Percentiles rank a stretch among this genome's conserved stretches.
Evolutionary conservation across 2,113 vertebrate species (phyloP).

Genomic region (Bubo bubo): DNA sequence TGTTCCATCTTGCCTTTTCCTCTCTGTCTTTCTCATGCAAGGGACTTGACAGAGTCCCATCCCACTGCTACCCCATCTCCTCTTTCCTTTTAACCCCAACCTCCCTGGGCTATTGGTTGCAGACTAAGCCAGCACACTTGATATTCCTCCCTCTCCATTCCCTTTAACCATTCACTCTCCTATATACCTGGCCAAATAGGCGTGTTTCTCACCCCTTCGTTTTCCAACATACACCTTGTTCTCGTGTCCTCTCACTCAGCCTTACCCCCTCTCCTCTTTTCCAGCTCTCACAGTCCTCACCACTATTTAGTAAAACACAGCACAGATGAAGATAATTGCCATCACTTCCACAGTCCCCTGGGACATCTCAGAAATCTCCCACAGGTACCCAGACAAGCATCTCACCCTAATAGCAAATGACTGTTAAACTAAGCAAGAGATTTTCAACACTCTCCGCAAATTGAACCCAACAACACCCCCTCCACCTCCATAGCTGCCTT

Average conservation of each 20-base stretch:
- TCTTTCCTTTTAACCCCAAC: not conserved
- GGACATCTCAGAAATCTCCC: constrained; percentile 58
- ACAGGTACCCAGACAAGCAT: constrained; percentile 36
- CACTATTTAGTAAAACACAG: constrained; percentile 54
- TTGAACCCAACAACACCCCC: constrained; percentile 54
- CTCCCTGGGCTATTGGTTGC: not conserved
- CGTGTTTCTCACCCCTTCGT: not conserved
- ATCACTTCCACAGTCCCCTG: constrained; percentile 34
- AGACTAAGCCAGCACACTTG: not conserved
- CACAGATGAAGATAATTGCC: constrained; percentile 69
- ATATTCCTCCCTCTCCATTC: not conserved
- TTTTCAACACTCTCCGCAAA: constrained; percentile 62
- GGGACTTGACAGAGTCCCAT: not conserved
- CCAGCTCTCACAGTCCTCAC: not conserved
- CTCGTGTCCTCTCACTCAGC: not conserved
- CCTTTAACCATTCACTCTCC: not conserved
- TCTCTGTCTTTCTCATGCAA: not conserved
- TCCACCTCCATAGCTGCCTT: constrained; percentile 25
- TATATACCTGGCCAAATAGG: not conserved
- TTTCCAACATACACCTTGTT: not conserved
- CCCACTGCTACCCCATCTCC: not conserved
- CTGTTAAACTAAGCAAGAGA: constrained; percentile 66
- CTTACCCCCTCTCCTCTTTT: not conserved
- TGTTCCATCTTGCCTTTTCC: not conserved
- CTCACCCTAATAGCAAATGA: constrained; percentile 65